These are phyloP conservation scores for Aphidoletes aphidimyza DNA, from an alignment of 2,888 invertebrate genomes.

Conservation along the genomic window DNA sequence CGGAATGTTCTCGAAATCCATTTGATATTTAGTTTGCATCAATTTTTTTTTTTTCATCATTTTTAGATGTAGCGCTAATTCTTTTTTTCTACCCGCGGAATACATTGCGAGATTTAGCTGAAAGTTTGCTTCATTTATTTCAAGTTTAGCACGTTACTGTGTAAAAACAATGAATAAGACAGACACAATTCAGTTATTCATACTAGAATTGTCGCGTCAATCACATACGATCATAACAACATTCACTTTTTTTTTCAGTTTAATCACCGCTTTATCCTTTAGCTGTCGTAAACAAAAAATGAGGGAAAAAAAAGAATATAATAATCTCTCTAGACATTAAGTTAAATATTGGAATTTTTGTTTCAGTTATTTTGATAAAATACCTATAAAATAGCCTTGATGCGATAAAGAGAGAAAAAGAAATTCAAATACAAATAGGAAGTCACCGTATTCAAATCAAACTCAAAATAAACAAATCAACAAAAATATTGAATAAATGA, in stretches of 20 bases:
- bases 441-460: background rate
- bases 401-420: background rate
- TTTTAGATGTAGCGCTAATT: background rate
- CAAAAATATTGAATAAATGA: slow-evolving; percentile 7
- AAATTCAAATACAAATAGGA: background rate
- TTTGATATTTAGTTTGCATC: slow-evolving; percentile 10
- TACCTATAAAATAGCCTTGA: background rate
- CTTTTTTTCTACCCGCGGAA: background rate
- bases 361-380: background rate
- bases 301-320: background rate
- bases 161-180: background rate
- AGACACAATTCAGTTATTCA: background rate
- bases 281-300: background rate
- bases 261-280: background rate
- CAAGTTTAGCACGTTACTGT: background rate
- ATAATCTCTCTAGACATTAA: background rate
- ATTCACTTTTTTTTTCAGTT: background rate
- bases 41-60: background rate
- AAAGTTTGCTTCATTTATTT: background rate
- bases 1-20: background rate
- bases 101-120: background rate
- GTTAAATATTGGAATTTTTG: background rate
- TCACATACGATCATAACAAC: background rate
- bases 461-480: background rate
- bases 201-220: too few species aligned